Conservation (phyloP, 64 coral and sea anemone genomes). For the Stylophora pistillata region DNA sequence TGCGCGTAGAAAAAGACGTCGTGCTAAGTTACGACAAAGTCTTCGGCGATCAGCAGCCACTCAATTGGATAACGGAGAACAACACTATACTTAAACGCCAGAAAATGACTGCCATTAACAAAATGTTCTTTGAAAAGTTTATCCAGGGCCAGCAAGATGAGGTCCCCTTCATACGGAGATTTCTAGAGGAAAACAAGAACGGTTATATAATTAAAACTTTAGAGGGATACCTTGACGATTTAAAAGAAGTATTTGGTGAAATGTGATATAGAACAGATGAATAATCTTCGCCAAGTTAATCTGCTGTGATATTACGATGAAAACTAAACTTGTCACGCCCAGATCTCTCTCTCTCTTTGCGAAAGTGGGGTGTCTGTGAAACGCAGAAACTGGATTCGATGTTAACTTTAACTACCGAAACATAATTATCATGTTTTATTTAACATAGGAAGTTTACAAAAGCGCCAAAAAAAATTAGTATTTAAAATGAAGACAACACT, state of each 20-base stretch:
- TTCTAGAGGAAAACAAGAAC: conserved; percentile 85
- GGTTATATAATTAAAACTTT: conserved; percentile 82
- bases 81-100: conserved; percentile 85
- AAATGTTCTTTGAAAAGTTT: conserved; percentile 70
- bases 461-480: no score
- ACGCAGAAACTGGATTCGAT: no score
- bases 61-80: conserved; percentile 72
- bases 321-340: no score
- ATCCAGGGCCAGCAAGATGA: conserved; percentile 36
- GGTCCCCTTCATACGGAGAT: conserved; percentile 62
- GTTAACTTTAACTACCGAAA: no score
- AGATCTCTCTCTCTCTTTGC: no score
- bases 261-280: not conserved
- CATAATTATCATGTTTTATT: no score
- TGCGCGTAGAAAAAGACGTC: conserved; percentile 62
- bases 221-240: conserved; percentile 71
- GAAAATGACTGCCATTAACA: conserved; percentile 78
- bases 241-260: conserved; percentile 62
- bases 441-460: no score
- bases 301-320: not conserved
- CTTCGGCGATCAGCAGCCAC: conserved; percentile 71
- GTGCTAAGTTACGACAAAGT: conserved; percentile 77
- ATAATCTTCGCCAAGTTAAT: not conserved
- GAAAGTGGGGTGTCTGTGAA: no score
- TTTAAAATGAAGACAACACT: no score